phyloP scores from a whole-genome alignment of 2,113 vertebrate species.

The Plestiodon gilberti region DNA sequence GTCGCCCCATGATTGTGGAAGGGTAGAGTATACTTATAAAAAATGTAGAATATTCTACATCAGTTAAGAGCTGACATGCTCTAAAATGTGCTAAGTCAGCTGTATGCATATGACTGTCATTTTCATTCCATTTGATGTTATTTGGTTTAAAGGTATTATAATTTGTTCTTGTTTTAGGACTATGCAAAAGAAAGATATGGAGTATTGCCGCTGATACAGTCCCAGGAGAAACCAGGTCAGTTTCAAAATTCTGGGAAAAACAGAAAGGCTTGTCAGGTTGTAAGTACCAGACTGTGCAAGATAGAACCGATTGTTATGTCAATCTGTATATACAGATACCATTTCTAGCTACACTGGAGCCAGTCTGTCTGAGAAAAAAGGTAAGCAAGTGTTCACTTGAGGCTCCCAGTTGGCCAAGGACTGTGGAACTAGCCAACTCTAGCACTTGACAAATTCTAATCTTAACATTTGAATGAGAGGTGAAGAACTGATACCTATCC shows the following conservation, averaged over 20 bases:
- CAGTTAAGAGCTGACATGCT: not conserved
- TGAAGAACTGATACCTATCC: not conserved
- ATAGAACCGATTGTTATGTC: not conserved
- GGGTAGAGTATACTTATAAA: not conserved
- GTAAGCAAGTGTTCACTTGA: not conserved
- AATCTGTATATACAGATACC: not conserved
- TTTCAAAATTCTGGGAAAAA: slow-evolving; percentile 51
- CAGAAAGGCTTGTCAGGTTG: not conserved
- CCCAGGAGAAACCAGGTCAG: slow-evolving; percentile 95
- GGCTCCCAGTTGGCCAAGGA: not conserved
- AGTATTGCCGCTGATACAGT: slow-evolving; percentile 89
- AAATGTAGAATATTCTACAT: not conserved
- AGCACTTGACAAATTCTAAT: too few relatives aligned
- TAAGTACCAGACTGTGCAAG: not conserved
- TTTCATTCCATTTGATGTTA: not conserved
- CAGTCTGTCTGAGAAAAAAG: not conserved
- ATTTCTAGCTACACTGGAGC: not conserved
- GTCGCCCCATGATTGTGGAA: too few relatives aligned
- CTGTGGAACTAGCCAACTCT: not conserved
- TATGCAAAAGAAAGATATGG: slow-evolving; percentile 97
- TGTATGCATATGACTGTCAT: not conserved
- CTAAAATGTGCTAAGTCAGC: not conserved
- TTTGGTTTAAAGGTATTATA: slow-evolving; percentile 10
- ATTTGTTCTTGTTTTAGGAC: slow-evolving; percentile 80
- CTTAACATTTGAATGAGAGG: not conserved